Percentiles rank a stretch among this genome's conserved stretches.
These are phyloP conservation scores for Himalopsyche kuldschensis DNA, from an alignment of 2,888 invertebrate genomes.

Conservation along the genomic window DNA sequence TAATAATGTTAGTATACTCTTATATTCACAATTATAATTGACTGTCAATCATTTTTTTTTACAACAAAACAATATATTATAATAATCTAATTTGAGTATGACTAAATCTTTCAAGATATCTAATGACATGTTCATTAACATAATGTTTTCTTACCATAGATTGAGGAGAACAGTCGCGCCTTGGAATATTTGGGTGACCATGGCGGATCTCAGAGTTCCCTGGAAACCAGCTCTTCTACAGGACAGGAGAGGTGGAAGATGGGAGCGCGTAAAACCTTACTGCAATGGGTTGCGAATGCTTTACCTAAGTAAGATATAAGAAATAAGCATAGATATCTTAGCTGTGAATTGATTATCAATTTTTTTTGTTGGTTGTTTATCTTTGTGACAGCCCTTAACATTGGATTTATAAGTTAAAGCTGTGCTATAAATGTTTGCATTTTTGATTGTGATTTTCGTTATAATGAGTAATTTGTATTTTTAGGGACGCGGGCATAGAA, in stretches of 20 bases:
- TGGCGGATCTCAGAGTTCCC: conserved; percentile 79
- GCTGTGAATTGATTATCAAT: too few species aligned
- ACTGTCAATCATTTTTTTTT: background rate
- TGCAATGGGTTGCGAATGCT: conserved; percentile 94
- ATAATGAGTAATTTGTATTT: conserved; percentile 39
- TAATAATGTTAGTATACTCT: too few species aligned
- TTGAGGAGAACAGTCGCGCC: conserved; percentile 91
- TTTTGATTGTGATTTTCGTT: background rate
- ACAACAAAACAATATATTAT: background rate
- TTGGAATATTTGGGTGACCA: conserved; percentile 81
- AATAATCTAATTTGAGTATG: background rate
- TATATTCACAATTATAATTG: too few species aligned
- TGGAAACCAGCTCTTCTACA: conserved; percentile 78
- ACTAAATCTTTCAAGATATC: background rate
- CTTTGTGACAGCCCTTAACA: background rate
- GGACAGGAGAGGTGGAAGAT: conserved; percentile 77
- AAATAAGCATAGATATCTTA: too few species aligned
- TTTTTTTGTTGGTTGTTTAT: background rate
- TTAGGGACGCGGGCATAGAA: conserved; percentile 82
- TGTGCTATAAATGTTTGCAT: background rate
- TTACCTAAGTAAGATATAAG: conserved; percentile 68
- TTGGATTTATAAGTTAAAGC: background rate
- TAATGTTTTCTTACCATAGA: conserved; percentile 58
- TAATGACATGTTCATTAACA: background rate
- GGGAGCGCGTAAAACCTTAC: conserved; percentile 86